Percentiles rank a stretch among this genome's conserved stretches.
These are phyloP conservation scores for Tetraodon nigroviridis DNA, from an alignment of 2,113 vertebrate genomes.

Conservation along the genomic window DNA sequence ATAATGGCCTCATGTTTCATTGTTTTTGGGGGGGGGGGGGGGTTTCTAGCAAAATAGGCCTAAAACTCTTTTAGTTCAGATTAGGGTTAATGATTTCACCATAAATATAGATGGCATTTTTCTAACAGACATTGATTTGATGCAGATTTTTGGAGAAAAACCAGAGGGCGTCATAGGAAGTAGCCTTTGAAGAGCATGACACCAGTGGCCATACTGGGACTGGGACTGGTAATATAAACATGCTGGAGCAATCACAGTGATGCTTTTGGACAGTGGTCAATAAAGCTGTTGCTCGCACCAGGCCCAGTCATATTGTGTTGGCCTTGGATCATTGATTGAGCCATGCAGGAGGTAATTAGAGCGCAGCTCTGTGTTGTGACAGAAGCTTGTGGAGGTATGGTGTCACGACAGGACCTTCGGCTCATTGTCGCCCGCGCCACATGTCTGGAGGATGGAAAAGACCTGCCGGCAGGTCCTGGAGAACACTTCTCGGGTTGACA, in stretches of 20 bases:
- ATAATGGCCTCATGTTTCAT: conserved; percentile 71
- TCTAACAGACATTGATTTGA: conserved; percentile 50
- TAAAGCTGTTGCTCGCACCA: conserved; percentile 53
- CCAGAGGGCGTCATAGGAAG: conserved; percentile 28
- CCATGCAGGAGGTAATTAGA: conserved; percentile 69
- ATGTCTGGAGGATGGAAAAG: conserved; percentile 31
- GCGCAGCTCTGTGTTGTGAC: conserved; percentile 54
- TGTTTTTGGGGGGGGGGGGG: no score
- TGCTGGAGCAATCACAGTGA: conserved; percentile 54
- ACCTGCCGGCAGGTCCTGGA: conserved; percentile 43
- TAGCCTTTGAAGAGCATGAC: conserved; percentile 25
- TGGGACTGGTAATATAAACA: conserved; percentile 50
- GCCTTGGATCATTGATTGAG: conserved; percentile 72
- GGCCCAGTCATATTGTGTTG: conserved; percentile 56
- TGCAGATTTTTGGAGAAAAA: conserved; percentile 41
- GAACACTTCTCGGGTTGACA: conserved; percentile 46
- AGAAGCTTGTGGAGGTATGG: conserved; percentile 50
- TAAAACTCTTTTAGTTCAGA: no score
- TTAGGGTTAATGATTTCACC: not conserved
- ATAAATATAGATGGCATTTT: not conserved
- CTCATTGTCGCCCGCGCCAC: conserved; percentile 43
- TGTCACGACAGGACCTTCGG: conserved; percentile 56
- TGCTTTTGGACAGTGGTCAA: conserved; percentile 60
- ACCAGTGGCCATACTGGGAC: conserved; percentile 35
- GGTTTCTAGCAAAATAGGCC: conserved; percentile 26